Evolutionary conservation across 2,113 vertebrate genomes (phyloP).

Genomic region (Rhinolophus ferrumequinum): DNA sequence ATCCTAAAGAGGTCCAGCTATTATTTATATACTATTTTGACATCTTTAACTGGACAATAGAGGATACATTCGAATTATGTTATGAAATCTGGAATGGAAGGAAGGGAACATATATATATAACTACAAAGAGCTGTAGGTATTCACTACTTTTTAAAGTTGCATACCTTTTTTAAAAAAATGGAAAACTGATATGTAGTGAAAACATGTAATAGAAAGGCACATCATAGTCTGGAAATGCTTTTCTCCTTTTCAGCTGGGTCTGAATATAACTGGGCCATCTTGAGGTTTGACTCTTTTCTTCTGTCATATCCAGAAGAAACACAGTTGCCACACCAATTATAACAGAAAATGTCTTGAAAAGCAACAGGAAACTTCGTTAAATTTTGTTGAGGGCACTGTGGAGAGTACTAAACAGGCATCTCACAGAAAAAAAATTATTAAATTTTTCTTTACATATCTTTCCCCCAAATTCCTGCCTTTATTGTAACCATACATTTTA

Average conservation of each 20-base stretch:
- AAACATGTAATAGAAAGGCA: background rate
- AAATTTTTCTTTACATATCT: background rate
- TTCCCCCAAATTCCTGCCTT: background rate
- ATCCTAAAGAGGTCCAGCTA: background rate
- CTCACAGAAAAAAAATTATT: background rate
- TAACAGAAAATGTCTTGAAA: background rate
- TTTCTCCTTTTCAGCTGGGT: background rate
- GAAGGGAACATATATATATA: background rate
- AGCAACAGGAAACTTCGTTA: background rate
- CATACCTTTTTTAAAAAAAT: background rate
- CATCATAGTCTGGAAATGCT: background rate
- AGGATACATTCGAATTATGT: background rate
- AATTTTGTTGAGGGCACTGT: background rate
- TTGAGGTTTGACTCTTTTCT: background rate
- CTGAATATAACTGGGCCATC: background rate
- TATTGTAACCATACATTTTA: background rate
- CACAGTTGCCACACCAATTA: background rate
- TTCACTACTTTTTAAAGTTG: background rate
- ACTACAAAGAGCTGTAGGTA: background rate
- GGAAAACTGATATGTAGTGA: background rate
- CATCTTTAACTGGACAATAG: slow-evolving; percentile 21
- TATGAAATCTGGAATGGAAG: background rate
- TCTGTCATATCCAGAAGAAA: background rate
- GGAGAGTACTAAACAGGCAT: background rate
- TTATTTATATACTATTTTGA: background rate